Evolutionary conservation across 2,113 vertebrate genomes (phyloP).

Genomic region (Microcebus griseorufus): DNA sequence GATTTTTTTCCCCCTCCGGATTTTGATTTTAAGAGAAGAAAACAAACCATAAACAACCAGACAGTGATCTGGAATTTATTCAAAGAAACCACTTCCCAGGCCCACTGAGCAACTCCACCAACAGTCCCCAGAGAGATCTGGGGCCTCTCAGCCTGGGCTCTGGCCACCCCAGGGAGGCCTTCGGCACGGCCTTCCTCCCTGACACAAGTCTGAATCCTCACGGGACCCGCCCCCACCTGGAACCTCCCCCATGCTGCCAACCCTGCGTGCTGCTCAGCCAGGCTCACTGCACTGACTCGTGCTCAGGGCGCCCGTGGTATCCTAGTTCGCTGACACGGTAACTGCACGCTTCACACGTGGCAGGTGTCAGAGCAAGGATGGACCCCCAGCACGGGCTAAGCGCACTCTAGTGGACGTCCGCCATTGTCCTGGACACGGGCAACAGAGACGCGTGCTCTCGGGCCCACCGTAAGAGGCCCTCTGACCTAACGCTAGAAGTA

Average conservation of each 20-base stretch:
- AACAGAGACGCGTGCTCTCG: accelerated
- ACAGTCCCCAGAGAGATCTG: background rate
- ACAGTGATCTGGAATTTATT: background rate
- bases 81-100: background rate
- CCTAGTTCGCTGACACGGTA: accelerated
- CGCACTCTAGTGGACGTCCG: accelerated
- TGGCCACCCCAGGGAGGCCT: background rate
- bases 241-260: accelerated
- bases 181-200: background rate
- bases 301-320: too few relatives aligned
- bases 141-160: background rate
- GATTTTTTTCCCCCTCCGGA: background rate
- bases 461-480: background rate
- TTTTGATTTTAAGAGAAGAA: background rate
- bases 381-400: accelerated
- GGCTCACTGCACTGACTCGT: background rate
- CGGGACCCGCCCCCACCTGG: background rate
- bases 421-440: too few relatives aligned
- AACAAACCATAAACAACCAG: background rate
- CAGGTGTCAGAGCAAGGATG: accelerated
- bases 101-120: accelerated
- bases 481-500: background rate
- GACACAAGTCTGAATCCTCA: background rate
- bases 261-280: background rate
- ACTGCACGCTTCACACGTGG: accelerated